Evolutionary conservation across 1,140 invertebrate species (phyloP).

Genomic region (Sitophilus oryzae): DNA sequence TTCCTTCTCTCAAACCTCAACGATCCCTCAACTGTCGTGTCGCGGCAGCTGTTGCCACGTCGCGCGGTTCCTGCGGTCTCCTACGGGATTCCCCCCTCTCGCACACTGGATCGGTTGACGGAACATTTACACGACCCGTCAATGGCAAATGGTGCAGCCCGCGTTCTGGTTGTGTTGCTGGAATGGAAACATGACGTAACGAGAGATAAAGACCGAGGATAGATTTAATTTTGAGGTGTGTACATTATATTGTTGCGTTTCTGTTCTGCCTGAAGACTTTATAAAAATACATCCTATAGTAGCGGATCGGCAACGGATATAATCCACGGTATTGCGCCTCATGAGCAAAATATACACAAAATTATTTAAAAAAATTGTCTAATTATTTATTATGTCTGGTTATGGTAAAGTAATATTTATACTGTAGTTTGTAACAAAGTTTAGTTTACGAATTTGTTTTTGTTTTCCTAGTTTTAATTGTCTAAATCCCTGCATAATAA

Average conservation of each 20-base stretch:
- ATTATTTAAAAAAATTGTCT: too few relatives aligned
- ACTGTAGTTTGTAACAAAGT: too few relatives aligned
- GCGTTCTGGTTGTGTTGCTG: constrained; percentile 4
- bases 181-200: constrained; percentile 15
- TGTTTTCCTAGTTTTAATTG: too few relatives aligned
- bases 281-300: too few relatives aligned
- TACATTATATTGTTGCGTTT: neutral
- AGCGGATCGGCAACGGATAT: too few relatives aligned
- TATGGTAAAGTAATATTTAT: too few relatives aligned
- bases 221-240: neutral
- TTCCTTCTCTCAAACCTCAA: constrained; percentile 18
- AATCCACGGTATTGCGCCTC: too few relatives aligned
- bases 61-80: constrained; percentile 3
- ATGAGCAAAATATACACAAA: too few relatives aligned
- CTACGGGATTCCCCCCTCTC: neutral
- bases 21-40: constrained; percentile 31
- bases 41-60: constrained; percentile 27
- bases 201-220: neutral
- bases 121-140: constrained; percentile 26
- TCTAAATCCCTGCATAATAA: too few relatives aligned
- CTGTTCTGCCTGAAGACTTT: too few relatives aligned
- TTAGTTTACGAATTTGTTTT: too few relatives aligned
- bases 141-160: constrained; percentile 28
- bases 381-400: too few relatives aligned
- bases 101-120: constrained; percentile 17